Evolutionary conservation across 2,113 vertebrate genomes (phyloP).

Genomic region (Nerophis lumbriciformis): DNA sequence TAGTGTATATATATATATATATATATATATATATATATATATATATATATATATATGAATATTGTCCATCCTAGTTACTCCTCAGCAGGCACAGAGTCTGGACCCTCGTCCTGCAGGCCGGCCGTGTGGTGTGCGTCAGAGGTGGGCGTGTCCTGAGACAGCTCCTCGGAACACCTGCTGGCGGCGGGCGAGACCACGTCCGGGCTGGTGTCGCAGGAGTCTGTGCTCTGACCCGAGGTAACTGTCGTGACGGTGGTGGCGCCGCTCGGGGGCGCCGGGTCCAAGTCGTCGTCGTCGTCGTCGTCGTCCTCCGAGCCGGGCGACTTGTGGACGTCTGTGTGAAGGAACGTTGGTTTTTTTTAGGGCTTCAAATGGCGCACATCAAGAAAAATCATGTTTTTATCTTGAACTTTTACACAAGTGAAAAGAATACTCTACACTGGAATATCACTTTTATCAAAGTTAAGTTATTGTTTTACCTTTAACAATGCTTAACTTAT

Average conservation of each 20-base stretch:
- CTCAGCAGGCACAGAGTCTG: constrained; percentile 66
- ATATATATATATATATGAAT: too few species aligned
- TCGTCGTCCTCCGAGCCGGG: constrained; percentile 84
- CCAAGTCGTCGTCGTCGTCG: constrained; percentile 82
- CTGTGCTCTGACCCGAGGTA: constrained; percentile 90
- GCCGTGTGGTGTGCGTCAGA: constrained; percentile 70
- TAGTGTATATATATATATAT: too few species aligned
- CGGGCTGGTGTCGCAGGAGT: constrained; percentile 90
- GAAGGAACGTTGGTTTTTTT: background rate
- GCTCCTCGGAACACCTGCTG: constrained; percentile 90
- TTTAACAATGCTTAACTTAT: too few species aligned
- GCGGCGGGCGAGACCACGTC: constrained; percentile 83
- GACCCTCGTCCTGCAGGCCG: constrained; percentile 68
- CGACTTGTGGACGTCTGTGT: constrained; percentile 80
- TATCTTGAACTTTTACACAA: too few species aligned
- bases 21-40: too few species aligned
- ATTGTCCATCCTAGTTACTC: constrained; percentile 31
- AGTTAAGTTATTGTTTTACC: background rate
- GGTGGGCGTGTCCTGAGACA: constrained; percentile 80
- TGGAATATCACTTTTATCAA: background rate
- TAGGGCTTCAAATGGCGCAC: background rate
- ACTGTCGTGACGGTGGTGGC: constrained; percentile 76
- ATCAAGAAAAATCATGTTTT: too few species aligned
- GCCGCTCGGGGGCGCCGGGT: constrained; percentile 75
- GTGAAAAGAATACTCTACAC: too few species aligned